Percentiles rank a stretch among this genome's conserved stretches.
Conservation (phyloP, 2,797 vertebrate species). For the Neosilurus mollespiculum region DNA sequence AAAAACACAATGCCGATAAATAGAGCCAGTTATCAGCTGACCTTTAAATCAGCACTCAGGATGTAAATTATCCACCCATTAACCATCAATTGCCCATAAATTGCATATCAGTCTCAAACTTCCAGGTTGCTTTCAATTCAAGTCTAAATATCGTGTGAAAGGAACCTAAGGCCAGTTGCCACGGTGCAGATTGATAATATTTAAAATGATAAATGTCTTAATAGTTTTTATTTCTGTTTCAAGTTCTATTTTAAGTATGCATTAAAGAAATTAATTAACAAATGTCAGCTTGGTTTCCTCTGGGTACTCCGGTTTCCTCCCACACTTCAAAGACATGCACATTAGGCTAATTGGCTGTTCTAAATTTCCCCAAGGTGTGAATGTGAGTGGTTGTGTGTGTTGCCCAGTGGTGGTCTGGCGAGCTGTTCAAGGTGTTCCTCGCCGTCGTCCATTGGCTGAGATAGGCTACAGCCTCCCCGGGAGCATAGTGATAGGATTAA, state of each 20-base stretch:
- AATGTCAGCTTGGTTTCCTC: not conserved
- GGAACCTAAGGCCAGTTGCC: not conserved
- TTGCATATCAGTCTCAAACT: not conserved
- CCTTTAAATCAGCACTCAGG: constrained; percentile 8
- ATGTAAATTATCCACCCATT: not conserved
- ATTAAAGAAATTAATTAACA: not conserved
- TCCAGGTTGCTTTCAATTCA: not conserved
- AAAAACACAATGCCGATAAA: constrained; percentile 2
- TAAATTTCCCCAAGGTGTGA: no score
- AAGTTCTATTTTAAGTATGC: not conserved
- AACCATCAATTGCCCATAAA: not conserved
- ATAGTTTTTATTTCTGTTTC: not conserved
- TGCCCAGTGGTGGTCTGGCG: no score
- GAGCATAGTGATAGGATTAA: no score
- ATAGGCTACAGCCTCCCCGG: no score
- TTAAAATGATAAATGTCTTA: not conserved
- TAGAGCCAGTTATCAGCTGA: not conserved
- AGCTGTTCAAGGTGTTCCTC: no score
- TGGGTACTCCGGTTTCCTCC: no score
- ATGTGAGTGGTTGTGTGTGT: no score
- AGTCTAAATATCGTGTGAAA: not conserved
- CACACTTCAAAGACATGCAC: no score
- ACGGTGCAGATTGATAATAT: not conserved
- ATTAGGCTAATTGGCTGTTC: no score
- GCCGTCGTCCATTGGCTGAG: no score